phyloP scores from a whole-genome alignment of 2,888 invertebrate species.

The Chymomyza caudatula region DNA sequence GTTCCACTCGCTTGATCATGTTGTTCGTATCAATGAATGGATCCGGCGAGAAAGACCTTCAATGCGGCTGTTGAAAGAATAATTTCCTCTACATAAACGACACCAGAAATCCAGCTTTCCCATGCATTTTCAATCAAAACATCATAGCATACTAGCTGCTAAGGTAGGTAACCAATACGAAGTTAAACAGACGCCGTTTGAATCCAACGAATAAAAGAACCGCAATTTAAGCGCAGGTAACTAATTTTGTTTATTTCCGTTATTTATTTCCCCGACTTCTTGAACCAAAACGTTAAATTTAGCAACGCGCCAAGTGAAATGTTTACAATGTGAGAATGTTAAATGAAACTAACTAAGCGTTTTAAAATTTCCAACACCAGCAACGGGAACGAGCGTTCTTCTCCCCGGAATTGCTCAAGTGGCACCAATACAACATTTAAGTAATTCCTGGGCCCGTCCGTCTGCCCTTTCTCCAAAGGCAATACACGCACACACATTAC shows the following conservation, averaged over 20 bases:
- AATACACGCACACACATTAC: constrained; percentile 2
- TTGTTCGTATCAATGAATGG: too few species aligned
- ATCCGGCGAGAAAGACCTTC: too few species aligned
- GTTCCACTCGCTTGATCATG: too few species aligned
- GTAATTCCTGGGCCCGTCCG: constrained; percentile 16
- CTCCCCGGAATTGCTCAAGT: background rate
- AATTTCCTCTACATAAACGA: too few species aligned
- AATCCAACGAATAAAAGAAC: constrained; percentile 27
- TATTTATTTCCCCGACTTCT: constrained; percentile 56
- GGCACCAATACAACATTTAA: constrained; percentile 4
- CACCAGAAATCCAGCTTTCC: too few species aligned
- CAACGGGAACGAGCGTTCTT: constrained; percentile 15
- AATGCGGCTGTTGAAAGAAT: too few species aligned
- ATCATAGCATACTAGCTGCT: background rate
- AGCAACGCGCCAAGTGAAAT: constrained; percentile 68
- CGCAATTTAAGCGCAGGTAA: constrained; percentile 48
- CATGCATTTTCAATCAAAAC: too few species aligned
- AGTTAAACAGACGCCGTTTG: background rate
- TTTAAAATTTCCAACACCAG: constrained; percentile 40
- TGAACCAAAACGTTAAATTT: constrained; percentile 58
- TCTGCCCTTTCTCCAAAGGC: background rate
- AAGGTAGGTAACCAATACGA: too few species aligned
- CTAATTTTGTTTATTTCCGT: constrained; percentile 56
- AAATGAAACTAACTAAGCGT: constrained; percentile 51
- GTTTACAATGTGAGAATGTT: constrained; percentile 74